Evolutionary conservation across 1,140 invertebrate genomes (phyloP), one percentile per base, ranked within the genome.

Genomic region (Drosophila navojoa): DNA sequence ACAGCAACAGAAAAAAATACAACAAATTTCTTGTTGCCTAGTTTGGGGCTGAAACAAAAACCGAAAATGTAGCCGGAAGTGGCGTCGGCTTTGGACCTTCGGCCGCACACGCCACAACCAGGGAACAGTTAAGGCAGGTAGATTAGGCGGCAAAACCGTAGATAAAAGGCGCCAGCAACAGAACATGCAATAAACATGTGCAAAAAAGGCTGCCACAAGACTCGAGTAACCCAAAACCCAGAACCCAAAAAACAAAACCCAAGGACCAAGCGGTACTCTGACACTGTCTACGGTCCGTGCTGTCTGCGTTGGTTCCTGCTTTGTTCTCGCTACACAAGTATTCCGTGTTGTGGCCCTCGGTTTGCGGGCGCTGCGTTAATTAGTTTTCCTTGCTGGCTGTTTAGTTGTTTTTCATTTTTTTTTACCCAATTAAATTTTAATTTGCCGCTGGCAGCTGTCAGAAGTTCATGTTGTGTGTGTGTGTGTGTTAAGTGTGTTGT

Each of bases 111-210:
- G 59, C 64, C 29, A 44, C 63, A 64, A 57, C 44, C 55, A n/a
- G 63, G 64, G 50, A 47, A 32, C 49, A 64, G 66, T 75, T 77
- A 67, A 81, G 59, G 68, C 68, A 59, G 75, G 49, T 40, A 71
- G 66, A 72, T 71, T 75, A 77, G 61, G 61, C 25, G 60, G 55
- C 62, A 60, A 70, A 61, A 63, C 61, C 67, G 75, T 68, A 76
- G 76, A 76, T 71, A 71, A 78, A 61, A 53, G 75, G 49, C 66
- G 64, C 27, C 55, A 66, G 58, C 50, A 80, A 58, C 71, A 87
- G 52, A 86, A 76, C 75, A 78, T 87, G 79, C 79, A 81, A 85
- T 86, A 85, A 85, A 86, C 80, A 76, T 81, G 74, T 70, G 77
- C 66, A 53, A 74, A 82, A 82, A 35, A 63, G 25, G 40, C 22